Evolutionary conservation across 2,888 invertebrate genomes (phyloP).

Genomic region (Neelides folsomi): DNA sequence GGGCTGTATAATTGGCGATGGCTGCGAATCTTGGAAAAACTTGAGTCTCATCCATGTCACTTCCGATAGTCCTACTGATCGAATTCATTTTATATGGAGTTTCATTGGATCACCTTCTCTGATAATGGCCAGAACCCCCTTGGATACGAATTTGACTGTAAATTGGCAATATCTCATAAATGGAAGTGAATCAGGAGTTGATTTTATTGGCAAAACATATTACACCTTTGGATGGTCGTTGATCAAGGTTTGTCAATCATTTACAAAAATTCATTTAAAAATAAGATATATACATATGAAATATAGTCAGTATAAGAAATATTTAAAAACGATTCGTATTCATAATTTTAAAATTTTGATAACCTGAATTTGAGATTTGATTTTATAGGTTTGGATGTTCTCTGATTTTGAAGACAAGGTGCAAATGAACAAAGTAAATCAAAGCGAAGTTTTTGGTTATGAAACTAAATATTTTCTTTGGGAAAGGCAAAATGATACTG

Average conservation of each 20-base stretch:
- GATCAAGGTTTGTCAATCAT: conserved; percentile 43
- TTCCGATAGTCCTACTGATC: conserved; percentile 47
- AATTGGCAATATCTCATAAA: conserved; percentile 41
- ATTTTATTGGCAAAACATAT: conserved; percentile 40
- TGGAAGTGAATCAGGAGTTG: conserved; percentile 36
- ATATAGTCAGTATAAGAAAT: not conserved
- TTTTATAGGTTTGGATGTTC: conserved; percentile 46
- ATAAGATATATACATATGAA: not conserved
- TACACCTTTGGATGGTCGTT: conserved; percentile 50
- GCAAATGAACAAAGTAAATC: conserved; percentile 35
- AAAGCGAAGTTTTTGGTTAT: conserved; percentile 37
- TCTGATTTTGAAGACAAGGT: conserved; percentile 46
- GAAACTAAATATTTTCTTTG: conserved; percentile 38
- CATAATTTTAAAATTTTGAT: not conserved
- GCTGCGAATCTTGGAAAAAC: conserved; percentile 14
- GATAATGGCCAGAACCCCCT: conserved; percentile 43
- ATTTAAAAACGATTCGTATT: not conserved
- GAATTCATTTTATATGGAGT: conserved; percentile 55
- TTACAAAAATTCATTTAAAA: not conserved
- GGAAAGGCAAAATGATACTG: conserved; percentile 30
- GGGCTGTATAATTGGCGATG: conserved; percentile 13
- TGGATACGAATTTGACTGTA: conserved; percentile 42
- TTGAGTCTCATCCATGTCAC: conserved; percentile 38
- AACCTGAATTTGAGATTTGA: conserved; percentile 7
- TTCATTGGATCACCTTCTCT: conserved; percentile 49